Percentiles rank a stretch among this genome's conserved stretches.
phyloP scores from a whole-genome alignment of 2,797 vertebrate species.

The Alauda arvensis region DNA sequence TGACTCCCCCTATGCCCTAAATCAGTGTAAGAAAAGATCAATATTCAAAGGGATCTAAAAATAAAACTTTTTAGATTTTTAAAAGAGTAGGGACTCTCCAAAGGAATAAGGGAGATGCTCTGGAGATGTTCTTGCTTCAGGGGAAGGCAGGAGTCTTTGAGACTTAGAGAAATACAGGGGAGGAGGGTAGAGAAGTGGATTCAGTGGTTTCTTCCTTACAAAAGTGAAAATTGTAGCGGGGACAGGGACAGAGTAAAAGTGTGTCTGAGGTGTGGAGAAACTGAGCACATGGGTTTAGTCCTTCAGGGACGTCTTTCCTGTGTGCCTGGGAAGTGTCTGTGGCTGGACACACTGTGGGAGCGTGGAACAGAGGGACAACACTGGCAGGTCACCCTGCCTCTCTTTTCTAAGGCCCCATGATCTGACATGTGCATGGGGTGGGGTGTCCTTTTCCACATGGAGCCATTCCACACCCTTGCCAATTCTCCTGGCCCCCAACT shows the following conservation, averaged over 20 bases:
- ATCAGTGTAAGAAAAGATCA: background rate
- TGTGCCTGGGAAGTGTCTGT: background rate
- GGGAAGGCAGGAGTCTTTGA: background rate
- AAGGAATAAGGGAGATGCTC: background rate
- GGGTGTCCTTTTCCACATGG: background rate
- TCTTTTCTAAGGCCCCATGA: background rate
- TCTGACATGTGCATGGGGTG: fast-evolving
- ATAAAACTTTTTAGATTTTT: background rate
- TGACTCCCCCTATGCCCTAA: background rate
- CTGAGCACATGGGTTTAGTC: background rate
- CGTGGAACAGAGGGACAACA: background rate
- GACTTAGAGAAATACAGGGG: background rate
- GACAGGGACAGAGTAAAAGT: background rate
- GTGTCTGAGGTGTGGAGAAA: background rate
- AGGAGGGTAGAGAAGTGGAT: background rate
- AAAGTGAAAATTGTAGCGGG: background rate
- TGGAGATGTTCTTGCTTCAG: conserved; percentile 11
- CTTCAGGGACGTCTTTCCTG: background rate
- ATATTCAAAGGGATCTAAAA: conserved; percentile 30
- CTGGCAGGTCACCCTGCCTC: background rate
- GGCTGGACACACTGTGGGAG: fast-evolving
- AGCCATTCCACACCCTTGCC: background rate
- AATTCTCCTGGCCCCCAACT: background rate
- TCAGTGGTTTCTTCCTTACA: background rate
- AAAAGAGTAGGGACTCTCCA: background rate